A percentile compares a stretch with the other conserved stretches of the same genome.
Conservation (phyloP, 2,888 invertebrate species). For the Hirtodrosophila duncani region DNA sequence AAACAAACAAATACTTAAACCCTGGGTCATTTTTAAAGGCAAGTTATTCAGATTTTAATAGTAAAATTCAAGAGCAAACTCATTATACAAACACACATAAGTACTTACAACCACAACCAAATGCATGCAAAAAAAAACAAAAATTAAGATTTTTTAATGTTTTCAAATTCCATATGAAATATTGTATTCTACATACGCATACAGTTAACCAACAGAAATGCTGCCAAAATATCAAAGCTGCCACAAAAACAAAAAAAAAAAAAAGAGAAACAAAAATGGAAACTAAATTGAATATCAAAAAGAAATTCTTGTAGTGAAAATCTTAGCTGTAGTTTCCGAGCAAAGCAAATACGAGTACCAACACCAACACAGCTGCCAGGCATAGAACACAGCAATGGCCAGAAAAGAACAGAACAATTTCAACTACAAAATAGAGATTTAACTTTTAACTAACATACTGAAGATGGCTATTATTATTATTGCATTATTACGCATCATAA, state of each 20-base stretch:
- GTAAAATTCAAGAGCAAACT: conserved; percentile 66
- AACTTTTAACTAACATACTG: conserved; percentile 40
- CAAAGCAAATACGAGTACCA: neutral
- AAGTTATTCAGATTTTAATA: conserved; percentile 61
- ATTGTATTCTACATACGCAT: conserved; percentile 27
- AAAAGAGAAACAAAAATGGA: conserved; percentile 19
- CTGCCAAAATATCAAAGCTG: conserved; percentile 60
- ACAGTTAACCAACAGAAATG: conserved; percentile 35
- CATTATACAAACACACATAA: conserved; percentile 43
- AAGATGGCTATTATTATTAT: conserved; percentile 52
- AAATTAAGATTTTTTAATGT: conserved; percentile 36
- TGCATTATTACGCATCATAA: conserved; percentile 51
- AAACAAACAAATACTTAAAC: conserved; percentile 26
- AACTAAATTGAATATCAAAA: neutral
- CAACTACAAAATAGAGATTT: conserved; percentile 28
- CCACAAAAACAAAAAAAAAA: conserved; percentile 27
- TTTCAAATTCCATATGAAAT: conserved; percentile 26
- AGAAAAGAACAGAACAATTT: conserved; percentile 7
- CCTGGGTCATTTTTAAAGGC: conserved; percentile 41
- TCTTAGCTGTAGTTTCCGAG: conserved; percentile 38
- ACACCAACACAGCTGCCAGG: conserved; percentile 16
- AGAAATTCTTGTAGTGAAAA: conserved; percentile 40
- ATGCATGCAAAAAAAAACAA: conserved; percentile 50
- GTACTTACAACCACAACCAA: conserved; percentile 27
- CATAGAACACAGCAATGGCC: neutral